These are phyloP conservation scores for Drosophila sp. DNA, from an alignment of 1,140 invertebrate genomes.

Conservation along the genomic window DNA sequence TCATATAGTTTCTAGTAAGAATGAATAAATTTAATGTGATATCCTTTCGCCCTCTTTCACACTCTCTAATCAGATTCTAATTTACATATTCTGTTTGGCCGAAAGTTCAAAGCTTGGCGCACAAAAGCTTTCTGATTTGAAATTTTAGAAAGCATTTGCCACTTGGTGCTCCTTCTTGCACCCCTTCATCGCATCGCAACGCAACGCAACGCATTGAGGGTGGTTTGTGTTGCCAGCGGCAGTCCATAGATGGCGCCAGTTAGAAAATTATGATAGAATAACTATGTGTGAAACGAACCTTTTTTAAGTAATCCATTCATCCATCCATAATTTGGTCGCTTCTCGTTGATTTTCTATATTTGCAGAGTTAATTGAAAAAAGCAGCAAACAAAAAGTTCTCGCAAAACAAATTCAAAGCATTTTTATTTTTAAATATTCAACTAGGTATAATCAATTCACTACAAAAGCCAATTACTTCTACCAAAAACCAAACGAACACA, in stretches of 20 bases:
- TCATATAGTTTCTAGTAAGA: no score
- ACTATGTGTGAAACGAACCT: slow-evolving; percentile 33
- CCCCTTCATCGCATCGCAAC: neutral
- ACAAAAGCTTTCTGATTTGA: slow-evolving; percentile 68
- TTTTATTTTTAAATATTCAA: slow-evolving; percentile 63
- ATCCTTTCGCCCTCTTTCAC: neutral
- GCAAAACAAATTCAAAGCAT: slow-evolving; percentile 46
- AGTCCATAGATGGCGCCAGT: slow-evolving; percentile 53
- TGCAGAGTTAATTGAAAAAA: slow-evolving; percentile 43
- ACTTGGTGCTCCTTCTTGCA: neutral
- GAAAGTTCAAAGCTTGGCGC: slow-evolving; percentile 43
- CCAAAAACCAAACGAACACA: slow-evolving; percentile 16
- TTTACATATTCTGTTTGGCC: slow-evolving; percentile 30
- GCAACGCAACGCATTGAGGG: slow-evolving; percentile 11
- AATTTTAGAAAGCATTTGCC: slow-evolving; percentile 69
- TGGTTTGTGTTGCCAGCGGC: slow-evolving; percentile 33
- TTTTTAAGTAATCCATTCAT: neutral
- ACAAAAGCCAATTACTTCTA: slow-evolving; percentile 56
- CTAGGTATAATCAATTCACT: slow-evolving; percentile 42
- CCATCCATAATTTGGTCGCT: slow-evolving; percentile 8
- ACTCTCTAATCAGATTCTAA: slow-evolving; percentile 38
- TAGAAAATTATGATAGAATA: slow-evolving; percentile 1
- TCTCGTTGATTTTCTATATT: slow-evolving; percentile 3
- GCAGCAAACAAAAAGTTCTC: slow-evolving; percentile 38
- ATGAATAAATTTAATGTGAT: neutral